These are phyloP conservation scores for Anoura caudifer DNA, from an alignment of 2,113 vertebrate species.

Conservation along the genomic window DNA sequence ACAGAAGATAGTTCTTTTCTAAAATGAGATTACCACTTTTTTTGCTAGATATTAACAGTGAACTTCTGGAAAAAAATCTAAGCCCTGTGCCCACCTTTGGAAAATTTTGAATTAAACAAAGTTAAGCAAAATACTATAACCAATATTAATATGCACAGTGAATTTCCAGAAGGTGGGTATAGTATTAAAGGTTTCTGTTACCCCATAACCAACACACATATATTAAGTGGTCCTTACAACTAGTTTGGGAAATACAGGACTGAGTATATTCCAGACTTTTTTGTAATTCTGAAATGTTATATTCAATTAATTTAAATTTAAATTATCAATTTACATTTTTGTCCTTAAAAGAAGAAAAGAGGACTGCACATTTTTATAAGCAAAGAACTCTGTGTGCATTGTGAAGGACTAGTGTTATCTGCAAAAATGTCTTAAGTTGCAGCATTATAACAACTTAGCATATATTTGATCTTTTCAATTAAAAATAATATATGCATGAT, in stretches of 20 bases:
- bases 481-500: constrained; percentile 1
- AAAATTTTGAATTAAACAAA: neutral
- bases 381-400: neutral
- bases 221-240: neutral
- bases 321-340: neutral
- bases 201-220: neutral
- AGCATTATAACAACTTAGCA: neutral
- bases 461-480: constrained; percentile 3
- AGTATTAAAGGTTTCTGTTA: neutral
- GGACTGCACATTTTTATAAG: neutral
- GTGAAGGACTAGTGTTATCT: neutral
- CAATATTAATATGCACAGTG: neutral
- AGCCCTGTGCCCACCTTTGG: neutral
- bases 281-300: neutral
- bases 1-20: neutral
- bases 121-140: neutral
- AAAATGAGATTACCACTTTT: neutral
- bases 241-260: neutral
- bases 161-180: neutral
- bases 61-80: neutral
- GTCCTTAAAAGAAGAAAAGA: neutral
- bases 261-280: neutral
- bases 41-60: neutral
- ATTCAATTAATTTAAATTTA: constrained; percentile 12
- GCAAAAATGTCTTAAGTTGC: neutral